Evolutionary conservation across 37 sponge, comb jelly and placozoan genomes (phyloP).

Genomic region (Dysidea cf. avara): DNA sequence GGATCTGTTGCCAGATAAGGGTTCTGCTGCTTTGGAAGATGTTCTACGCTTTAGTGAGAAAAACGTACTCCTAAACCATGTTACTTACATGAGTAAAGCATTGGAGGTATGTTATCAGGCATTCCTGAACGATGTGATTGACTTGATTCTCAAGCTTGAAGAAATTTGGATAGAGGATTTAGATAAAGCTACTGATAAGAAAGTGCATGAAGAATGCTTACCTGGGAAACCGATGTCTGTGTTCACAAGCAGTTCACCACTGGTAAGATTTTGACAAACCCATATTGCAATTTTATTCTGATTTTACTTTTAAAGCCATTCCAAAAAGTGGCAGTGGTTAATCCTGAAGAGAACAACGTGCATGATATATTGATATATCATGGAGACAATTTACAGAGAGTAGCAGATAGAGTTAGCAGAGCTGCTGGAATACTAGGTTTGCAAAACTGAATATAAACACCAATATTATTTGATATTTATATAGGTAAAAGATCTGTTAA

Average conservation of each 20-base stretch:
- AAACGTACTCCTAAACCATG: conserved; percentile 56
- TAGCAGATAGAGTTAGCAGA: conserved; percentile 52
- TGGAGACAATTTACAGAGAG: conserved; percentile 48
- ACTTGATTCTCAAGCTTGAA: conserved; percentile 37
- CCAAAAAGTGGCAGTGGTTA: conserved; percentile 42
- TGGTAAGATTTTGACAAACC: conserved; percentile 31
- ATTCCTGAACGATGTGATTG: not conserved
- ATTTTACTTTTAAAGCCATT: conserved; percentile 10
- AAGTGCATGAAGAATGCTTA: conserved; percentile 59
- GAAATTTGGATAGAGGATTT: conserved; percentile 78
- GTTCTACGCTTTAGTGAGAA: conserved; percentile 75
- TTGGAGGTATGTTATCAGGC: conserved; percentile 57
- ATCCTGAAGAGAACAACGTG: conserved; percentile 72
- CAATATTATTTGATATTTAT: no score
- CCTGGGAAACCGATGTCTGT: conserved; percentile 83
- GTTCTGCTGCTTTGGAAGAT: conserved; percentile 61
- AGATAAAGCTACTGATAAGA: conserved; percentile 43
- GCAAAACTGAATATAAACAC: no score
- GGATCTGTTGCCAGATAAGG: conserved; percentile 38
- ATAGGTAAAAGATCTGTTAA: no score
- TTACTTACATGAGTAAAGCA: conserved; percentile 69
- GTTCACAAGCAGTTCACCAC: conserved; percentile 45
- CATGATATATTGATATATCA: conserved; percentile 55
- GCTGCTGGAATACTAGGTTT: conserved; percentile 53
- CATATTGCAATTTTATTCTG: not conserved